phyloP scores from a whole-genome alignment of 2,797 vertebrate species.

The Gorsachius magnificus region DNA sequence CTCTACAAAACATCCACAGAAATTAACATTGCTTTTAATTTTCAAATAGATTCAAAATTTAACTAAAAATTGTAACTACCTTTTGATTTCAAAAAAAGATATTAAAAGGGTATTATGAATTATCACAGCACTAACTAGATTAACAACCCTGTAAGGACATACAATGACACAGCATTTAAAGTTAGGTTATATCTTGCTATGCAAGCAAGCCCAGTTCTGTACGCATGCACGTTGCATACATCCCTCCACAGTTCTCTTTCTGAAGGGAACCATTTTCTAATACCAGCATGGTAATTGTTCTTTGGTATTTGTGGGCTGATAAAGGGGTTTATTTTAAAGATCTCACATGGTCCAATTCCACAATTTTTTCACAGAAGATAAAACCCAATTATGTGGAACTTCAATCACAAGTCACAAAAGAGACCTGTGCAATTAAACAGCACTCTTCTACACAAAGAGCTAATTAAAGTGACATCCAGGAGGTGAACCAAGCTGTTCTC shows the following conservation, averaged over 20 bases:
- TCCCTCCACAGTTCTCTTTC: not conserved
- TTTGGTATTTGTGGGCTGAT: not conserved
- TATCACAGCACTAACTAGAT: not conserved
- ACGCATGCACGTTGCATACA: fast-evolving
- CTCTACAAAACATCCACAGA: not conserved
- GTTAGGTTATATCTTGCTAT: not conserved
- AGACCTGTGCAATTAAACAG: not conserved
- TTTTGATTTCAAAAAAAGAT: not conserved
- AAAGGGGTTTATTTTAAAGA: not conserved
- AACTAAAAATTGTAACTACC: not conserved
- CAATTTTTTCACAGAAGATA: not conserved
- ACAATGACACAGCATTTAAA: not conserved
- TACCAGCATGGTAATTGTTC: not conserved
- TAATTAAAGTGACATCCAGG: not conserved
- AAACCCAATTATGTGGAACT: not conserved
- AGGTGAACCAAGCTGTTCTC: not conserved
- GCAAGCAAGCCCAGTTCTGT: not conserved
- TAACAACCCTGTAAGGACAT: not conserved
- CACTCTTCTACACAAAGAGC: not conserved
- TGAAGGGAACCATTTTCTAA: not conserved
- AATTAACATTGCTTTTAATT: not conserved
- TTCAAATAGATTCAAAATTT: not conserved
- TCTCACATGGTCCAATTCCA: not conserved
- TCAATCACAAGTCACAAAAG: conserved; percentile 5
- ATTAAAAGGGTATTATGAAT: not conserved